These are phyloP conservation scores for Cheilosia variabilis DNA, from an alignment of 2,888 invertebrate species.

Conservation along the genomic window DNA sequence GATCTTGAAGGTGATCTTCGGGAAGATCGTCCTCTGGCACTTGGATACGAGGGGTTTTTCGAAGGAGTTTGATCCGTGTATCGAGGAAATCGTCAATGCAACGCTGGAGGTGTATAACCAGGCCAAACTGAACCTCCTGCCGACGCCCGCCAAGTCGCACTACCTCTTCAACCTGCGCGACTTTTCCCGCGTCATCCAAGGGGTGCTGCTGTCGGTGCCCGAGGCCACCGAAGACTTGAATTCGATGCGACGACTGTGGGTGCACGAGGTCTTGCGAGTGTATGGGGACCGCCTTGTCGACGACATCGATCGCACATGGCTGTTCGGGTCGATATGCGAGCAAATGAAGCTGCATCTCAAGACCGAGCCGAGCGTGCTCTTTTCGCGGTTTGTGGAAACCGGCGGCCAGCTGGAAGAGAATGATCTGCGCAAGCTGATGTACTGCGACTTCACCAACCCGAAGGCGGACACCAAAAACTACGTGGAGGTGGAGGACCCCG, in stretches of 20 bases:
- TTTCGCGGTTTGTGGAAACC: conserved; percentile 86
- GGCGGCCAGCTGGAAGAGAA: conserved; percentile 87
- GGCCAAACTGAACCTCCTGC: conserved; percentile 91
- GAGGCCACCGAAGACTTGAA: conserved; percentile 94
- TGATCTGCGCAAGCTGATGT: conserved; percentile 93
- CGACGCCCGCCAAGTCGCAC: conserved; percentile 96
- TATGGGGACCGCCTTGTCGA: conserved; percentile 96
- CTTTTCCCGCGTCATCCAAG: conserved; percentile 96
- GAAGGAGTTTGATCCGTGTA: conserved; percentile 96
- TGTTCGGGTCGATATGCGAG: conserved; percentile 88
- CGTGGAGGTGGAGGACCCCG: conserved; percentile 93
- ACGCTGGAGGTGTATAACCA: conserved; percentile 94
- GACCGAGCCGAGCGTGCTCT: conserved; percentile 88
- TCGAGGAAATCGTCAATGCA: conserved; percentile 93
- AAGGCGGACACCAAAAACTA: conserved; percentile 95
- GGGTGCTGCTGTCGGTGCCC: conserved; percentile 95
- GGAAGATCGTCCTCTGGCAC: conserved; percentile 97
- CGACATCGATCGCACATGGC: conserved; percentile 91
- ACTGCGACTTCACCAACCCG: conserved; percentile 97
- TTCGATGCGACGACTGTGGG: conserved; percentile 96
- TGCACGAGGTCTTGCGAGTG: conserved; percentile 96
- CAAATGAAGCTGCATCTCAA: conserved; percentile 87
- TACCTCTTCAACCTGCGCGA: conserved; percentile 97
- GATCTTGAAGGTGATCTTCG: conserved; percentile 93
- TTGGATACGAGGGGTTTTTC: conserved; percentile 97